Evolutionary conservation across 92 coral and sea anemone genomes (phyloP), one percentile per base, ranked within the genome.

Genomic region (Siderastrea radians): DNA sequence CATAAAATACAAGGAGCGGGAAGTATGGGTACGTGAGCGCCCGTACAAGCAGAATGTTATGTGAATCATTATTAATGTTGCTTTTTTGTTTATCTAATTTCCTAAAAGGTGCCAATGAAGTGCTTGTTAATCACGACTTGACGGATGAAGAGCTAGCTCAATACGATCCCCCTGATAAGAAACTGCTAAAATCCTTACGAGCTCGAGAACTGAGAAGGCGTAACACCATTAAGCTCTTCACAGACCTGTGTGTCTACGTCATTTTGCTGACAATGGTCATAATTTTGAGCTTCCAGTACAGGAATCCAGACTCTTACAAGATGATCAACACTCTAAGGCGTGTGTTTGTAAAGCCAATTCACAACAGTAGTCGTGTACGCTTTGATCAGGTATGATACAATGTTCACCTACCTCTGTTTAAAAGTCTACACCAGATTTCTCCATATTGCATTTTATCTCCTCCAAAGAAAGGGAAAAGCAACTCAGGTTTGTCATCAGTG

Each of bases 171-270:
- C 94, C 93, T 10, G 87, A 89, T 60, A 63, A 72, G 46, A 44
- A 75, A 14, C 71, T 75, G 49, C 60, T 94, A 64, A 81, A 47
- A 26, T 60, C 51, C 15, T 78, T 91, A 53, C 93, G 96, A 72
- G 61, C 63, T 46, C 82, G 71, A 44, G 95, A 86, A 59, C 69
- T 80, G 8, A 85, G 72, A 54, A 91, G 88, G 13, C 83, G 72
- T 7, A 72, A 85, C 16, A 77, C 77, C 49, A 80, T 80, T 13
- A 86, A 87, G 8, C 67, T 94, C 19, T 63, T 91, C 49, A 67
- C 87, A 8, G 96, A 94, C 57, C 64, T 94, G 68, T 75, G 87
- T 8, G 88, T 88, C 73, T 94, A 91, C 69, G 79, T 89, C 44
- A 7, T 91, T 53, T 74, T 94, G 44, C 46, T 94, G 16, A 73